Percentiles rank a stretch among this genome's conserved stretches.
Conservation (phyloP, 2,888 invertebrate species). For the Campopleginae sp. region DNA sequence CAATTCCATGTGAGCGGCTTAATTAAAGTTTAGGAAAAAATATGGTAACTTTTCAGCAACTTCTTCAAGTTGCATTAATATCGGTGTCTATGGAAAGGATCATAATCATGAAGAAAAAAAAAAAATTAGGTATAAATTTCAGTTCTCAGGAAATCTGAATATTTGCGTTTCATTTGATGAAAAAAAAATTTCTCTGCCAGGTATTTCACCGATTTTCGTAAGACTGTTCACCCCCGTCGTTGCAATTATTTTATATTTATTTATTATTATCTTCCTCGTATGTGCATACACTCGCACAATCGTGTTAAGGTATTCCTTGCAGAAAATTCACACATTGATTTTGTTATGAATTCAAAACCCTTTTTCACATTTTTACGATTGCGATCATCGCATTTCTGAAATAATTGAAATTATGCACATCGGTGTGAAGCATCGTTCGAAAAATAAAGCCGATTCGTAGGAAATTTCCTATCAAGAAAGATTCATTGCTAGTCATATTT, state of each 20-base stretch:
- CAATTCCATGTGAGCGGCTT: constrained; percentile 7
- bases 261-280: constrained; percentile 5
- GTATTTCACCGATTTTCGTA: constrained; percentile 77
- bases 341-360: background rate
- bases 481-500: background rate
- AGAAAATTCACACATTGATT: background rate
- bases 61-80: background rate
- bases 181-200: constrained; percentile 49
- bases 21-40: background rate
- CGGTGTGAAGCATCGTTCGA: background rate
- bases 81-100: constrained; percentile 5
- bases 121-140: background rate
- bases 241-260: constrained; percentile 30
- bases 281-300: background rate
- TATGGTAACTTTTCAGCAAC: background rate
- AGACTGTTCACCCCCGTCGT: constrained; percentile 76
- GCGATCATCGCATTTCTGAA: background rate
- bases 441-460: too few species aligned
- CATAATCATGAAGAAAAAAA: background rate
- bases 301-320: background rate
- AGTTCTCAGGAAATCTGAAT: background rate
- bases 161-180: background rate
- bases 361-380: background rate
- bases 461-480: too few species aligned
- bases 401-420: background rate